Evolutionary conservation across 2,113 vertebrate species (phyloP), one percentile per base, ranked within the genome.

Genomic region (Castor canadensis): DNA sequence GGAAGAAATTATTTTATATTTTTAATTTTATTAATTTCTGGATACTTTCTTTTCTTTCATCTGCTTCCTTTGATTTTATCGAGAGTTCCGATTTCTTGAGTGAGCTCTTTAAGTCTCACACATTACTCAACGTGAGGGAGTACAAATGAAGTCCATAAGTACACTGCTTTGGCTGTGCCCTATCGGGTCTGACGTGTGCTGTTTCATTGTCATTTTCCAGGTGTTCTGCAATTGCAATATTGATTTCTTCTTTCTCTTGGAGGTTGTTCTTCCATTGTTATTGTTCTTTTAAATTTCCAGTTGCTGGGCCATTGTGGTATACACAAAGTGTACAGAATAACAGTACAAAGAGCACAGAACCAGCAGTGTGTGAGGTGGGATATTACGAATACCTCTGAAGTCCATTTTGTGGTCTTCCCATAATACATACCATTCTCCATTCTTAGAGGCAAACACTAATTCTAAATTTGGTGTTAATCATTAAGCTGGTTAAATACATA

Each of bases 21-120:
- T 86, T 81, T 83, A 71, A 86, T 30, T 84, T 82, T 67, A 71
- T 89, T 79, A 75, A 92, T 87, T 77, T 94, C 58, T 79, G 4
- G 76, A 77, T 87, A 28, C 19, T n/a, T 32, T 40, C 45, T 72
- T 83, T 95, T 91, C n/a, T 69, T 32, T 67, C 40, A 88, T 94
- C 40, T 81, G 47, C 8, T 81, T 89, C 2, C 9, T 92, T 76
- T 80, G 2, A 20, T 45, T 79, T 94, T n/a, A n/a, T n/a, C n/a
- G n/a, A n/a, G n/a, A n/a, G n/a, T n/a, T n/a, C 20, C 30, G n/a
- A 84, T 91, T 94, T 73, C 24, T 75, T 91, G 16, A 85, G 30
- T 71, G n/a, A 89, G 56, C 12, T 40, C 32, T 76, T 82, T 85
- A 76, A 85, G 71, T 71, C 58, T 54, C 9, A 72, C 9, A 38